A percentile compares a stretch with the other conserved stretches of the same genome.
Conservation (phyloP, 2,113 vertebrate genomes). For the Penelope pileata region DNA sequence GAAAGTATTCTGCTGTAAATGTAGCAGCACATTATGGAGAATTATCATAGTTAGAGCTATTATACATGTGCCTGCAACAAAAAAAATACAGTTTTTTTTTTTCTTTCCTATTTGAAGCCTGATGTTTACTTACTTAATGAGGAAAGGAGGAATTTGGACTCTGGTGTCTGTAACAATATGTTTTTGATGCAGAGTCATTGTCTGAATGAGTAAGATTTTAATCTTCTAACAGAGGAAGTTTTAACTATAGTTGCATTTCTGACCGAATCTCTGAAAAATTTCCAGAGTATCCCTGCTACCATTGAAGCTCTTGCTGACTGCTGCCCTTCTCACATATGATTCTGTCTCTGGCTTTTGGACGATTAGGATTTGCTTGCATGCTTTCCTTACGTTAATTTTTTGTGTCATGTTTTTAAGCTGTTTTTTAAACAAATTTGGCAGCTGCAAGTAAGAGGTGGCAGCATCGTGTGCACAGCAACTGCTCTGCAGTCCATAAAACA, state of each 20-base stretch:
- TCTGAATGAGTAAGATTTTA: not conserved
- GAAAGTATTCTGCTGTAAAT: constrained; percentile 21
- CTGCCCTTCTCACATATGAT: not conserved
- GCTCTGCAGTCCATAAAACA: not conserved
- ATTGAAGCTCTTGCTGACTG: not conserved
- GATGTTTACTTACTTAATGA: constrained; percentile 28
- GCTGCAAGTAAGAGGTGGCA: not conserved
- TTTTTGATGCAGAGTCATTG: not conserved
- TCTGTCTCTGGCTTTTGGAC: not conserved
- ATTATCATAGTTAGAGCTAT: not conserved
- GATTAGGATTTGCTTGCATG: not conserved
- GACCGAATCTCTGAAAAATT: not conserved
- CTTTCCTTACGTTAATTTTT: not conserved
- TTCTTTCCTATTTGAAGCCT: not conserved
- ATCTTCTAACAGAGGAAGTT: not conserved
- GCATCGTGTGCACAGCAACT: not conserved
- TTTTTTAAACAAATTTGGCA: not conserved
- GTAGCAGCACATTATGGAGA: constrained; percentile 18
- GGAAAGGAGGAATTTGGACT: not conserved
- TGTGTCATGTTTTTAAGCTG: not conserved
- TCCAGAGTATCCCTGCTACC: not conserved
- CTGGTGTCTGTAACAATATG: not conserved
- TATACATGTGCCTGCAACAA: not conserved
- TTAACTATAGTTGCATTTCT: not conserved
- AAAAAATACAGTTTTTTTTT: not conserved